Evolutionary conservation across 1,140 invertebrate species (phyloP), one percentile per base, ranked within the genome.

Genomic region (Orius laevigatus): DNA sequence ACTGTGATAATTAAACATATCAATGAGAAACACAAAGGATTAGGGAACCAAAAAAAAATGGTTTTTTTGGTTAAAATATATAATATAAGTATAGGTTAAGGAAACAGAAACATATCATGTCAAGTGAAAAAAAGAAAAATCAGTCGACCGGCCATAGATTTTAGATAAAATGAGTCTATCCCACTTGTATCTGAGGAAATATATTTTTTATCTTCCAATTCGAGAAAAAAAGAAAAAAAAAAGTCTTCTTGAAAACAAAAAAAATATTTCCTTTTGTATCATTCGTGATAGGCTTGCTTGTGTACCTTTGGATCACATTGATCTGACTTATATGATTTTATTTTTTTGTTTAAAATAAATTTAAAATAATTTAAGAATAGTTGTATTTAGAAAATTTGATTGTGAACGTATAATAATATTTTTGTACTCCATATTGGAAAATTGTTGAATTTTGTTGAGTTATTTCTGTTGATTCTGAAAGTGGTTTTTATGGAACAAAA

Each of bases 341-440:
- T 42, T 12, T 12, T 11, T 12, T 15, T 18, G n/a, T 20, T 25
- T 42, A n/a, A 42, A 20, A 5, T 42, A 19, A 20, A 25, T 20
- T 11, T 19, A 42, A 20, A 18, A n/a, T n/a, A 25, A 25, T 25
- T 25, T 25, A 25, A 25, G 25, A 25, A 25, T 25, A 25, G 25
- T 25, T 25, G 25, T 25, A 25, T 25, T 25, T 25, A 25, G 25
- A 25, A 25, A 19, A 42, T 42, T 42, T 19, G n/a, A 15, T 25
- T 25, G 31, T 42, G 39, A 51, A 34, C 19, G 34, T 36, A 12
- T 44, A 48, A 39, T 40, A 44, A 52, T 52, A 52, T 53, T 53
- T 53, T 53, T 53, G 48, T 53, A 53, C 51, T 53, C 51, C 51
- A 53, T 53, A 53, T 53, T 53, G 51, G 51, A 53, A 53, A 40